Evolutionary conservation across 2,113 vertebrate species (phyloP).

Genomic region (Malurus alboscapulatus): DNA sequence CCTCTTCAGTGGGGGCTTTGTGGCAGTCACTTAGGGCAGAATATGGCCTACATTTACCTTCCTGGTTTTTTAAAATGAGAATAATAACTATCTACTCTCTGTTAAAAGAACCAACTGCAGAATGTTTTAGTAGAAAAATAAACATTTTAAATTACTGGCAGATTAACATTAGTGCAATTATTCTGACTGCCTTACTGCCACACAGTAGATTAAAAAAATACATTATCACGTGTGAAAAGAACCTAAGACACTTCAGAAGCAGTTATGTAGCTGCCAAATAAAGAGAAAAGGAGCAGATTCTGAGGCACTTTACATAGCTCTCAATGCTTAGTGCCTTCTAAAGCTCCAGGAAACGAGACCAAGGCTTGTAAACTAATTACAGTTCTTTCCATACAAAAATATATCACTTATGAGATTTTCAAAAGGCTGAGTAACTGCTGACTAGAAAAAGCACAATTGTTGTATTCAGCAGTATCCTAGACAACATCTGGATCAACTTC

Average conservation of each 20-base stretch:
- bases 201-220: conserved; percentile 44
- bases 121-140: conserved; percentile 64
- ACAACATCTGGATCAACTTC: conserved; percentile 41
- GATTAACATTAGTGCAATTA: conserved; percentile 59
- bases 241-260: conserved; percentile 19
- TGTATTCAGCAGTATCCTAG: neutral
- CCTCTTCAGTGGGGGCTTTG: neutral
- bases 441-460: neutral
- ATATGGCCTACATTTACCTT: neutral
- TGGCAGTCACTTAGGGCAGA: neutral
- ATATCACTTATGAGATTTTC: neutral
- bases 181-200: conserved; percentile 40
- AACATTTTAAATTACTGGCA: conserved; percentile 45
- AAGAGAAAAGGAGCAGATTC: neutral
- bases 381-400: conserved; percentile 43
- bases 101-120: neutral
- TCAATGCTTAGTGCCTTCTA: conserved; percentile 37
- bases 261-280: conserved; percentile 48
- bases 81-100: neutral
- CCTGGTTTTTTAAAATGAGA: neutral
- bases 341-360: neutral
- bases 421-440: neutral
- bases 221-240: conserved; percentile 26
- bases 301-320: neutral
- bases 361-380: conserved; percentile 30